Percentiles rank a stretch among this genome's conserved stretches.
Evolutionary conservation across 2,113 vertebrate genomes (phyloP).

Genomic region (Lynx canadensis): DNA sequence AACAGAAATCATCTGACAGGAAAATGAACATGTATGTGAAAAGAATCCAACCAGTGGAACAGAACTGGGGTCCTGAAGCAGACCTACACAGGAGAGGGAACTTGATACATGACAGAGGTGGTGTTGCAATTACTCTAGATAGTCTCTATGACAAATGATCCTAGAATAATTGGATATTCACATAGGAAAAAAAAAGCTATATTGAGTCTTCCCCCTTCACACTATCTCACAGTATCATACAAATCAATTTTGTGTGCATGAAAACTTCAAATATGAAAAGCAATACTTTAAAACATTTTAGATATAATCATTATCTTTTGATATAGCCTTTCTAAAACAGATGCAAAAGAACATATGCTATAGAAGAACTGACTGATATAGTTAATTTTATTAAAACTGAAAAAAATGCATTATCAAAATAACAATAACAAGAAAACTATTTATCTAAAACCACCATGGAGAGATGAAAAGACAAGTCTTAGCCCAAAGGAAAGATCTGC

Average conservation of each 20-base stretch:
- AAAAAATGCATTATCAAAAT: not conserved
- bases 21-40: not conserved
- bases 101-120: not conserved
- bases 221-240: not conserved
- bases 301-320: not conserved
- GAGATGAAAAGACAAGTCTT: not conserved
- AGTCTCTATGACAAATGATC: not conserved
- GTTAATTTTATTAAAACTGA: conserved; percentile 11
- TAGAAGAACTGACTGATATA: not conserved
- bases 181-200: not conserved
- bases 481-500: not conserved
- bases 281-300: not conserved
- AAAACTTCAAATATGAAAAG: not conserved
- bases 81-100: not conserved
- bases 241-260: not conserved
- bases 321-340: not conserved
- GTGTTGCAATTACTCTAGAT: not conserved
- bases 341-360: not conserved
- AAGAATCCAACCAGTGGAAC: not conserved
- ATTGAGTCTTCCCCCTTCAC: not conserved
- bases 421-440: not conserved
- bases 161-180: not conserved
- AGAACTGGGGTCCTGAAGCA: not conserved
- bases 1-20: conserved; percentile 3
- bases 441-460: not conserved